Evolutionary conservation across 2,888 invertebrate genomes (phyloP).

Genomic region (Ichneumoninae sp.): DNA sequence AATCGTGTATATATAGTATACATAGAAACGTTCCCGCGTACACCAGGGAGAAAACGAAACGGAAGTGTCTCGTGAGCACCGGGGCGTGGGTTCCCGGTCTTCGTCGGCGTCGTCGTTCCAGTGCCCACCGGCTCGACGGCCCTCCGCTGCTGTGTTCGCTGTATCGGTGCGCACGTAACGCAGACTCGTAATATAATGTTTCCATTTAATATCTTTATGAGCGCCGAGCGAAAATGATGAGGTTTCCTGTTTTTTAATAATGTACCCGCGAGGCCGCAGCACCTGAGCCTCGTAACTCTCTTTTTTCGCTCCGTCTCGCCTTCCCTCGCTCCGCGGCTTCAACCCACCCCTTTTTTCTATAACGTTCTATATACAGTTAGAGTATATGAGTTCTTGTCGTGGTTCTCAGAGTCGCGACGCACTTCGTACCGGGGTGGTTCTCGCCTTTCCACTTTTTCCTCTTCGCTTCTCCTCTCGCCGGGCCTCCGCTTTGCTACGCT

Average conservation of each 20-base stretch:
- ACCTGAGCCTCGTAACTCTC: slow-evolving; percentile 83
- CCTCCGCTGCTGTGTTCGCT: neutral
- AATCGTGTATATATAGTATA: neutral
- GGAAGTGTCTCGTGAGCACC: slow-evolving; percentile 59
- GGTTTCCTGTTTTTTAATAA: slow-evolving; percentile 83
- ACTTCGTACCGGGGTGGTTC: slow-evolving; percentile 39
- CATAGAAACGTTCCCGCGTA: slow-evolving; percentile 20
- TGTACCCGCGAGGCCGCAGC: slow-evolving; percentile 77
- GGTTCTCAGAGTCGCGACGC: slow-evolving; percentile 59
- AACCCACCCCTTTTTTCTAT: slow-evolving; percentile 39
- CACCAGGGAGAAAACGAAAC: slow-evolving; percentile 37
- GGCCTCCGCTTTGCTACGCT: slow-evolving; percentile 56
- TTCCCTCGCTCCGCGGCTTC: slow-evolving; percentile 61
- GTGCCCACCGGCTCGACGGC: slow-evolving; percentile 20
- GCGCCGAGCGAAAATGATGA: slow-evolving; percentile 81
- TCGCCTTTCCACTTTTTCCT: slow-evolving; percentile 66
- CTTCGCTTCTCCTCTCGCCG: slow-evolving; percentile 63
- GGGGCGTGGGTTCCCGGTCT: slow-evolving; percentile 48
- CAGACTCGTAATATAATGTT: slow-evolving; percentile 80
- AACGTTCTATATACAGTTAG: slow-evolving; percentile 18
- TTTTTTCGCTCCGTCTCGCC: slow-evolving; percentile 67
- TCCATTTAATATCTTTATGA: slow-evolving; percentile 83
- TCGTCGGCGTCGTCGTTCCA: slow-evolving; percentile 39
- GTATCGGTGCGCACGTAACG: slow-evolving; percentile 46
- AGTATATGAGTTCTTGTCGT: slow-evolving; percentile 12